Evolutionary conservation across 1,140 invertebrate species (phyloP).

Genomic region (Chlorops oryzae): DNA sequence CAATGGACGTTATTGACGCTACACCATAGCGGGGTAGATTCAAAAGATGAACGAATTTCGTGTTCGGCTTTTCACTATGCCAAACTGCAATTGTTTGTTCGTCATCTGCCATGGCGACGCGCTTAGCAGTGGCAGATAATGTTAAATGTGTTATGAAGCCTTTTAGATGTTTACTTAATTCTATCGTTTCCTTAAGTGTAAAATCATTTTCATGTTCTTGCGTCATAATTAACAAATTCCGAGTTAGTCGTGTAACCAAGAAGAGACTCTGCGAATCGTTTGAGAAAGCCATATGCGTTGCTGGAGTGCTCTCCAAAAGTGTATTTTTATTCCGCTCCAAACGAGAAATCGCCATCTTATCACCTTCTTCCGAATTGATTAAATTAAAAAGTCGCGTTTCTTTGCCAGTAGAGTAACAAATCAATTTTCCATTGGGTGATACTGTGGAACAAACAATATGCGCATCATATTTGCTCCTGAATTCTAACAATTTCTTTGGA

Average conservation of each 20-base stretch:
- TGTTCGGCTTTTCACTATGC: constrained; percentile 42
- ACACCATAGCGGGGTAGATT: constrained; percentile 61
- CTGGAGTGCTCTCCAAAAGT: constrained; percentile 43
- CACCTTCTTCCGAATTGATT: neutral
- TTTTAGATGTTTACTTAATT: constrained; percentile 17
- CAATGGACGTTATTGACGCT: constrained; percentile 59
- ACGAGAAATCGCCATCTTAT: constrained; percentile 44
- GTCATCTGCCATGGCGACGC: constrained; percentile 57
- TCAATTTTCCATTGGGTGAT: constrained; percentile 60
- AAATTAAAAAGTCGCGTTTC: constrained; percentile 57
- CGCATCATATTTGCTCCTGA: constrained; percentile 57
- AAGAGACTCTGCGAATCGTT: constrained; percentile 46
- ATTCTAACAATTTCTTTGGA: constrained; percentile 60
- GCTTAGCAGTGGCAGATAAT: constrained; percentile 51
- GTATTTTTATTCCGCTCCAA: constrained; percentile 48
- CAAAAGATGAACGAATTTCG: constrained; percentile 51
- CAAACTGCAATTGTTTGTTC: constrained; percentile 58
- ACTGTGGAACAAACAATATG: constrained; percentile 61
- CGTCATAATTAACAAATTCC: constrained; percentile 40
- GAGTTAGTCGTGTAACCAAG: constrained; percentile 27
- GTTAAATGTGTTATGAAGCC: constrained; percentile 17
- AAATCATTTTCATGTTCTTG: constrained; percentile 21
- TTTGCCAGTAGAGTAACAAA: constrained; percentile 67
- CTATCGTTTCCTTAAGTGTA: constrained; percentile 25
- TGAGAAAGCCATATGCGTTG: constrained; percentile 49